A percentile compares a stretch with the other conserved stretches of the same genome.
Conservation (phyloP, 2,797 vertebrate species). For the Esox lucius region DNA sequence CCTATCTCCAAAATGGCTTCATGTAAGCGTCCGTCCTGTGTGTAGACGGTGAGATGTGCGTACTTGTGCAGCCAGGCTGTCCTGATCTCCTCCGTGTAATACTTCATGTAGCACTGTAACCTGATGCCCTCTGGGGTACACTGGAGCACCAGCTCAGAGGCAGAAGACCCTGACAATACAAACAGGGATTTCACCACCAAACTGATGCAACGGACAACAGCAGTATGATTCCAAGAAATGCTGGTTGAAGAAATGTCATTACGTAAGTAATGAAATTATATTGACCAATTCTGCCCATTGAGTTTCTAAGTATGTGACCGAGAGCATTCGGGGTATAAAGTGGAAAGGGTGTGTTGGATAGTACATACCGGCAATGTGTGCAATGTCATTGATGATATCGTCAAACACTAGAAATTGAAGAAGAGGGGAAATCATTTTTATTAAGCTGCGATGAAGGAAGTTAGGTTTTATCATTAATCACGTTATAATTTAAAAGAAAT, state of each 20-base stretch:
- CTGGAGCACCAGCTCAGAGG: constrained; percentile 89
- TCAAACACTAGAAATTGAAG: constrained; percentile 83
- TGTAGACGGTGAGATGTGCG: constrained; percentile 6
- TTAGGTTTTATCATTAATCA: not conserved
- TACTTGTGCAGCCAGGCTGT: constrained; percentile 91
- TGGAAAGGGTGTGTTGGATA: not conserved
- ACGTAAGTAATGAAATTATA: too few relatives aligned
- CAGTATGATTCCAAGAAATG: not conserved
- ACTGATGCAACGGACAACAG: not conserved
- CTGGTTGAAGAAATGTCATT: too few relatives aligned
- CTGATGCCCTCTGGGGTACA: constrained; percentile 95
- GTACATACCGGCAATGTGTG: constrained; percentile 83
- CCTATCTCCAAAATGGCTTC: not conserved
- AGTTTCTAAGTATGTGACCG: too few relatives aligned
- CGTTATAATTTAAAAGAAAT: not conserved
- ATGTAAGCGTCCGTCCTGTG: not conserved
- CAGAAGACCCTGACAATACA: constrained; percentile 78
- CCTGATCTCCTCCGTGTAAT: constrained; percentile 96
- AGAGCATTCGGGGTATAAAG: not conserved
- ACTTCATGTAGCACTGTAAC: constrained; percentile 93
- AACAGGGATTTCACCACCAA: not conserved
- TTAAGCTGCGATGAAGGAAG: not conserved
- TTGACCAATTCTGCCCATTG: too few relatives aligned
- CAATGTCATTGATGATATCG: constrained; percentile 88
- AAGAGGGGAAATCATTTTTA: constrained; percentile 9